phyloP scores from a whole-genome alignment of 1,140 invertebrate genomes.

The Procambarus clarkii region DNA sequence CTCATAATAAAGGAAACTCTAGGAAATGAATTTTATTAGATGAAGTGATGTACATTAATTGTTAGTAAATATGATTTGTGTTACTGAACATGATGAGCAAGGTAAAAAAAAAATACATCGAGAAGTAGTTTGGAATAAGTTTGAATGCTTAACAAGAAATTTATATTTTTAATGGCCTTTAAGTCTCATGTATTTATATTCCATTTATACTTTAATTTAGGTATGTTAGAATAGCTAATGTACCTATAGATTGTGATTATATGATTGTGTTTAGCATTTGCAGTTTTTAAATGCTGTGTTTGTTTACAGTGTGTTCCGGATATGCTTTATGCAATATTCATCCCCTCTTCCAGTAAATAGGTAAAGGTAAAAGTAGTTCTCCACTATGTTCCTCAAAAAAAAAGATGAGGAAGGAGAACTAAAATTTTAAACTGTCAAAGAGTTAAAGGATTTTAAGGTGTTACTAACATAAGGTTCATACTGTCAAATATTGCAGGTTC shows the following conservation, averaged over 20 bases:
- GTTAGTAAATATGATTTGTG: too few relatives aligned
- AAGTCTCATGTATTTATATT: background rate
- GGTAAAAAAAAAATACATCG: background rate
- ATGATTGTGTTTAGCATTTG: background rate
- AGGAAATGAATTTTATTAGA: too few relatives aligned
- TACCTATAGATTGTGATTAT: conserved; percentile 12
- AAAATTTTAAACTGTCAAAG: background rate
- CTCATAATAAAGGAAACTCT: too few relatives aligned
- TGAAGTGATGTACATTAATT: too few relatives aligned
- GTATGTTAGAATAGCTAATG: background rate
- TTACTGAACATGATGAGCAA: too few relatives aligned
- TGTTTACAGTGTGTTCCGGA: conserved; percentile 70
- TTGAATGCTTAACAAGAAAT: too few relatives aligned
- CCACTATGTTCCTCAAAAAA: background rate
- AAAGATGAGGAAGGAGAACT: background rate
- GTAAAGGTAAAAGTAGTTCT: conserved; percentile 49
- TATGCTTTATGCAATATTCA: conserved; percentile 65
- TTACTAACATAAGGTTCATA: background rate
- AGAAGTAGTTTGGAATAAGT: background rate
- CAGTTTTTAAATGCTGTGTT: conserved; percentile 61
- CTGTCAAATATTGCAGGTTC: background rate
- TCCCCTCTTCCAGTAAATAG: conserved; percentile 62
- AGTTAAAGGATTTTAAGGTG: background rate
- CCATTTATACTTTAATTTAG: background rate
- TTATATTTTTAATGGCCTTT: background rate